These are phyloP conservation scores for Mylabris sibirica DNA, from an alignment of 2,888 invertebrate genomes.

Conservation along the genomic window DNA sequence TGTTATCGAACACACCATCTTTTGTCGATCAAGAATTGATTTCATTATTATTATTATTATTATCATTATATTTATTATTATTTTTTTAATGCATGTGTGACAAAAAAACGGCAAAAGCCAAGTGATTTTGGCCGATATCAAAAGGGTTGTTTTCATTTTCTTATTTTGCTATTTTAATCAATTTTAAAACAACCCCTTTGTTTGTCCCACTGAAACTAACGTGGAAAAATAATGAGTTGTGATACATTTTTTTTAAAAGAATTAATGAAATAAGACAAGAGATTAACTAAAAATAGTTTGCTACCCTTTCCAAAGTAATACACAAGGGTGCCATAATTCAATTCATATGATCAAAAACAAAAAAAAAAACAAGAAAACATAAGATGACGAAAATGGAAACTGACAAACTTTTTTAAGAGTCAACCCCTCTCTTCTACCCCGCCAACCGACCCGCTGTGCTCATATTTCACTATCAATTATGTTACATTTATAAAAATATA, in stretches of 20 bases:
- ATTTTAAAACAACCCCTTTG: not conserved
- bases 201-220: too few relatives aligned
- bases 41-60: not conserved
- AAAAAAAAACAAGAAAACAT: too few relatives aligned
- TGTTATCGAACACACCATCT: not conserved
- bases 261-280: not conserved
- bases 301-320: not conserved
- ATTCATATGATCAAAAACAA: not conserved
- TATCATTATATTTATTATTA: not conserved
- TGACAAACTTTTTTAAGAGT: not conserved
- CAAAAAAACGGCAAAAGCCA: not conserved
- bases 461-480: conserved; percentile 1
- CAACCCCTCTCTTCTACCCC: not conserved
- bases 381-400: not conserved
- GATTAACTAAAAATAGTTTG: not conserved
- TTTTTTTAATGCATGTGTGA: too few relatives aligned
- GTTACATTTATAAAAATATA: not conserved
- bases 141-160: not conserved
- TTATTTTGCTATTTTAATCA: too few relatives aligned
- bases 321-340: conserved; percentile 1
- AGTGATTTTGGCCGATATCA: not conserved
- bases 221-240: too few relatives aligned
- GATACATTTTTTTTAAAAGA: not conserved
- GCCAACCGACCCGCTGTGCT: not conserved
- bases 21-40: conserved; percentile 2